phyloP scores from a whole-genome alignment of 2,888 invertebrate genomes.

The Prionchulus punctatus region DNA sequence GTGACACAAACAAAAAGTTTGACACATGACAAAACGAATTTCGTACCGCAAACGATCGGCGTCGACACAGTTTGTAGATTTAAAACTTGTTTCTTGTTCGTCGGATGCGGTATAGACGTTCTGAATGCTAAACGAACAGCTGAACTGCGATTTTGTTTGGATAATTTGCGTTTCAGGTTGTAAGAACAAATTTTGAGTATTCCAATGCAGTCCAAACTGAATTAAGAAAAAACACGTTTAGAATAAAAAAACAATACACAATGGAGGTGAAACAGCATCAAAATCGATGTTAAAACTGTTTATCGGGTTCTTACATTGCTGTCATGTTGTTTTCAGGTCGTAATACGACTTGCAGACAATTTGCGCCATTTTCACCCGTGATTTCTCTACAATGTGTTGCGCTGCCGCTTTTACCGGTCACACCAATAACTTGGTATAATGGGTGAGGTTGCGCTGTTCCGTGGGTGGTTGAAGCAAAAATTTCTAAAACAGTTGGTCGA shows the following conservation, averaged over 20 bases:
- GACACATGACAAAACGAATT: neutral
- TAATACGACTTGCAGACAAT: constrained; percentile 19
- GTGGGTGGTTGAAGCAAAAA: constrained; percentile 78
- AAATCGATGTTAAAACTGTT: too few species aligned
- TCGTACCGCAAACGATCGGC: constrained; percentile 2
- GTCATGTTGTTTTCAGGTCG: constrained; percentile 73
- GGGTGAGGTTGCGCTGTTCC: constrained; percentile 82
- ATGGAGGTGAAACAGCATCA: neutral
- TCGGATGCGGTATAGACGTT: constrained; percentile 46
- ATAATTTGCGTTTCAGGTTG: constrained; percentile 6
- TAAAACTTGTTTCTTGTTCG: constrained; percentile 1
- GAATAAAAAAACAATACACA: neutral
- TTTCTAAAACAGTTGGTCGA: constrained; percentile 68
- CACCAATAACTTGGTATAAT: constrained; percentile 91
- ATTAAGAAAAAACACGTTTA: constrained; percentile 9
- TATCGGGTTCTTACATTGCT: constrained; percentile 54
- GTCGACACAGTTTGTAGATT: constrained; percentile 5
- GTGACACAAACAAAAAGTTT: neutral
- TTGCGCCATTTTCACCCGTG: constrained; percentile 23
- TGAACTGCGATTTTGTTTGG: constrained; percentile 6
- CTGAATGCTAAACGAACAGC: constrained; percentile 79
- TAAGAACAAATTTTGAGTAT: constrained; percentile 49
- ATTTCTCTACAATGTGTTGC: constrained; percentile 34
- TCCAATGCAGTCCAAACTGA: constrained; percentile 80
- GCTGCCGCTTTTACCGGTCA: constrained; percentile 58